These are phyloP conservation scores for Phataginus tricuspis DNA, from an alignment of 2,797 vertebrate species.

Conservation along the genomic window DNA sequence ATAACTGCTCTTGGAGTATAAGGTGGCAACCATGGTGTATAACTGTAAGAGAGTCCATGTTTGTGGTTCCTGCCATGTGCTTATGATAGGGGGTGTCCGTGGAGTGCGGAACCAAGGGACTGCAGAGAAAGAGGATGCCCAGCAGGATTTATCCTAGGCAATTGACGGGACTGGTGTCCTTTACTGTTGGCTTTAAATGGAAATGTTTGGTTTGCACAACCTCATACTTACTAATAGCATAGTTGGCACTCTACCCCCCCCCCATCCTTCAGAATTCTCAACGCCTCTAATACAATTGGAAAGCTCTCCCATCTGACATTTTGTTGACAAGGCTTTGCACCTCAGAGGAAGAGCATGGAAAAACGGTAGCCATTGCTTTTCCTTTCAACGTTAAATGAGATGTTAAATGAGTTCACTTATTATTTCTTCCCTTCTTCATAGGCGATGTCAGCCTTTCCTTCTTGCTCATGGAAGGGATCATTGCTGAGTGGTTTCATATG, in stretches of 20 bases:
- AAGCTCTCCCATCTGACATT: not conserved
- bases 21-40: not conserved
- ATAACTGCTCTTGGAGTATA: not conserved
- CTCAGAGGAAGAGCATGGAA: not conserved
- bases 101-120: not conserved
- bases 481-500: conserved; percentile 62
- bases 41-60: not conserved
- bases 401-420: not conserved
- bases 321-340: not conserved
- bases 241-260: too few relatives aligned
- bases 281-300: not conserved
- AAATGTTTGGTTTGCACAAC: not conserved
- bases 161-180: not conserved
- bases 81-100: not conserved
- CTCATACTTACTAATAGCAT: not conserved
- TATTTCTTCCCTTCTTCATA: not conserved
- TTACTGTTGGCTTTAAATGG: not conserved
- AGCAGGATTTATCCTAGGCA: not conserved
- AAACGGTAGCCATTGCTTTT: not conserved
- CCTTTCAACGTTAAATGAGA: conserved; percentile 45
- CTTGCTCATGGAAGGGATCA: conserved; percentile 5
- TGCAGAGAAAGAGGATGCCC: not conserved
- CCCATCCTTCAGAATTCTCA: not conserved
- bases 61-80: not conserved
- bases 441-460: not conserved